phyloP scores from a whole-genome alignment of 2,888 invertebrate genomes.

The Noctuana brunneofusca region DNA sequence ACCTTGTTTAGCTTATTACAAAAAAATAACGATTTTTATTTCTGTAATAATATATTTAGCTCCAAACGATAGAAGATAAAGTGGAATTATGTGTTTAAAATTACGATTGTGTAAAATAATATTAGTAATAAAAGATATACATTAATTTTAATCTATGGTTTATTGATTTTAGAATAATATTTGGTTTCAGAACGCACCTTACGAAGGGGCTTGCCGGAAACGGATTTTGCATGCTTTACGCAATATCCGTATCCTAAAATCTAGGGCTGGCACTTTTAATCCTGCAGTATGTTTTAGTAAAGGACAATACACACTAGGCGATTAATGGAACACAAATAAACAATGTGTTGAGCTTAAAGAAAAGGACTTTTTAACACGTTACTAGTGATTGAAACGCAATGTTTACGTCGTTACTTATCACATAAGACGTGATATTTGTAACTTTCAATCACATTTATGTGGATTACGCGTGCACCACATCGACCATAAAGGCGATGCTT shows the following conservation, averaged over 20 bases:
- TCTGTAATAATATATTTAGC: constrained; percentile 24
- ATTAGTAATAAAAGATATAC: neutral
- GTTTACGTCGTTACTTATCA: neutral
- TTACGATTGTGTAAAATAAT: too few species aligned
- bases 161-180: neutral
- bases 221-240: constrained; percentile 37
- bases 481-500: constrained; percentile 87
- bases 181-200: constrained; percentile 37
- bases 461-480: constrained; percentile 89
- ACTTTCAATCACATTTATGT: constrained; percentile 72
- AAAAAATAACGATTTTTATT: constrained; percentile 29
- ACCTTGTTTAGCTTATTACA: neutral
- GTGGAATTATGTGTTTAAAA: too few species aligned
- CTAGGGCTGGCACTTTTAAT: constrained; percentile 18
- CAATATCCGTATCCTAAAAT: constrained; percentile 13
- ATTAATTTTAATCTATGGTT: neutral
- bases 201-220: constrained; percentile 37
- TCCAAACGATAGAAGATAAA: too few species aligned
- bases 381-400: neutral
- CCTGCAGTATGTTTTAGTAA: neutral
- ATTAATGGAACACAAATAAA: neutral
- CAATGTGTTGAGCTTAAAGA: neutral
- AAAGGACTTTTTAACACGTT: neutral
- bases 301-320: neutral
- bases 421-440: neutral